A percentile compares a stretch with the other conserved stretches of the same genome.
phyloP scores from a whole-genome alignment of 2,797 vertebrate species.

The Syndactyla subalaris region DNA sequence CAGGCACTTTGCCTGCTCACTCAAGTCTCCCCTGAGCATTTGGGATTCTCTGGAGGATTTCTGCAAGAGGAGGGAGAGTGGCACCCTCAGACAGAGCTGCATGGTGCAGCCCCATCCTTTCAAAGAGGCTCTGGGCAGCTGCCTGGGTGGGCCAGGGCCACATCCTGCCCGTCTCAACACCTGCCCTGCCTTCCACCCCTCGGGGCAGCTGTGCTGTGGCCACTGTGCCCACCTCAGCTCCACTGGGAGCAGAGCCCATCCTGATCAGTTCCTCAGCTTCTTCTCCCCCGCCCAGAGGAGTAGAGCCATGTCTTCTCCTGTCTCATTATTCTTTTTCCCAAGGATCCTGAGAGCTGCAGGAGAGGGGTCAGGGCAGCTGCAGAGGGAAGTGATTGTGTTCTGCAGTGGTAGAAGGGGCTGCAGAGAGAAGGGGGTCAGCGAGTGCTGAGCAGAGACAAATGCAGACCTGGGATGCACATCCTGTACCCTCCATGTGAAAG shows the following conservation, averaged over 20 bases:
- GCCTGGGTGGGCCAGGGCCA: neutral
- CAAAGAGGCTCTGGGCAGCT: neutral
- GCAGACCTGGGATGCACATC: too few relatives aligned
- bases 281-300: neutral
- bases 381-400: neutral
- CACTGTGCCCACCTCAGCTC: neutral
- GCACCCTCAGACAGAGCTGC: neutral
- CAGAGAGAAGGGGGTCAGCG: neutral
- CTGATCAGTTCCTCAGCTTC: neutral
- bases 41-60: neutral
- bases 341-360: neutral
- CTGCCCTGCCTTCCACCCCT: neutral
- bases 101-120: neutral
- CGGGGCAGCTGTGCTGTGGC: neutral
- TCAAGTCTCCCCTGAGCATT: neutral
- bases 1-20: neutral
- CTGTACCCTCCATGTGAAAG: neutral
- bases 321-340: neutral
- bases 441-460: neutral
- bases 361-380: neutral
- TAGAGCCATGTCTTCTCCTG: neutral
- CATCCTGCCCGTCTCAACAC: neutral
- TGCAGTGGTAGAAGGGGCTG: neutral
- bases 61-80: neutral
- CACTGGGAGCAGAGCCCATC: neutral